These are phyloP conservation scores for Aphelenchoides fujianensis DNA, from an alignment of 1,140 invertebrate genomes.

Conservation along the genomic window DNA sequence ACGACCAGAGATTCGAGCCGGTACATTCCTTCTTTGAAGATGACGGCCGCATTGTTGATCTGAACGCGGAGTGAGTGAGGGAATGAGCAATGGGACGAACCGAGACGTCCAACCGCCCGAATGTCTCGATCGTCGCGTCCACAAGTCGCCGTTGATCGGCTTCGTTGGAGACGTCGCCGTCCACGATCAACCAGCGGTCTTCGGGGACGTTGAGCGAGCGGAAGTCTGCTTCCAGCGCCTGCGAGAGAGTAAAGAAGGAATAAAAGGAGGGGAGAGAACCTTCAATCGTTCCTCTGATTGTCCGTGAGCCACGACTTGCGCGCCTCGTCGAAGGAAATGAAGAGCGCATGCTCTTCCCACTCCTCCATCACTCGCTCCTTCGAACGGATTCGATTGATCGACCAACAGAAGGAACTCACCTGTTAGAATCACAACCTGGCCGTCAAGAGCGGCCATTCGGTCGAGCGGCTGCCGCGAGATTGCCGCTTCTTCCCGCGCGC, in stretches of 20 bases:
- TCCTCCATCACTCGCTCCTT: too few species aligned
- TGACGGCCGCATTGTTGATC: neutral
- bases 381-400: too few species aligned
- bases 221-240: too few species aligned
- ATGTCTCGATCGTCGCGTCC: neutral
- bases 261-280: neutral
- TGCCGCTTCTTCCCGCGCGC: too few species aligned
- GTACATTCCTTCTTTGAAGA: neutral
- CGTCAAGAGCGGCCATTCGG: too few species aligned
- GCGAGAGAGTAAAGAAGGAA: neutral
- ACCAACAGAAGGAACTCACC: too few species aligned
- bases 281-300: neutral
- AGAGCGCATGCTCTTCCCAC: neutral
- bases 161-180: neutral
- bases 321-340: neutral
- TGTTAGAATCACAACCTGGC: too few species aligned
- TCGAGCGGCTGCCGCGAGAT: too few species aligned
- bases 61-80: neutral
- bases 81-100: neutral
- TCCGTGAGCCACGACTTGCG: neutral
- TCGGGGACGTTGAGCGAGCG: too few species aligned
- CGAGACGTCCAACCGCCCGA: neutral
- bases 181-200: neutral
- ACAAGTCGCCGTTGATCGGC: neutral
- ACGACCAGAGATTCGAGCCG: neutral